Conservation (phyloP, 2,797 vertebrate genomes). For the Acipenser transmontanus region DNA sequence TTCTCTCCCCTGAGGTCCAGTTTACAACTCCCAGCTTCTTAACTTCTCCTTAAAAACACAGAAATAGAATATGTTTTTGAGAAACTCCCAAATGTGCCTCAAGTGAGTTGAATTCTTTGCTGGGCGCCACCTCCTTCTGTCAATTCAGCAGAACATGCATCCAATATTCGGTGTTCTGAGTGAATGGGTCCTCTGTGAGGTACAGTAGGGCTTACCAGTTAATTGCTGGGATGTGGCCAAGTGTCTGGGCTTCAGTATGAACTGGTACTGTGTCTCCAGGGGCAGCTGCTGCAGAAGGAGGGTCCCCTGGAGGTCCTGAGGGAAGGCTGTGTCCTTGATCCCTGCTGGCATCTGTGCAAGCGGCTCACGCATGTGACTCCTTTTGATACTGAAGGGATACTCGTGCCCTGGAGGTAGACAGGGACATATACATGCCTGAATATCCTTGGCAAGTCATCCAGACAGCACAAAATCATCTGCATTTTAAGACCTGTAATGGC, state of each 20-base stretch:
- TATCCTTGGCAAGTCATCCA: too few relatives aligned
- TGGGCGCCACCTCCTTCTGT: too few relatives aligned
- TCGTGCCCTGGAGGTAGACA: constrained; percentile 74
- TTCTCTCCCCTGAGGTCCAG: too few relatives aligned
- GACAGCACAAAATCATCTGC: too few relatives aligned
- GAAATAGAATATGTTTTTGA: too few relatives aligned
- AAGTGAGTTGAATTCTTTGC: too few relatives aligned
- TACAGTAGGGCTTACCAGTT: constrained; percentile 54
- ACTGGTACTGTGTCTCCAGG: constrained; percentile 85
- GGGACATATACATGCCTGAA: neutral
- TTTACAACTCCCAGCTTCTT: too few relatives aligned
- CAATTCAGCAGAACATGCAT: too few relatives aligned
- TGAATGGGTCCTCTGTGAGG: constrained; percentile 11
- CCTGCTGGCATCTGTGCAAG: constrained; percentile 18
- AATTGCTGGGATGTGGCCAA: constrained; percentile 55
- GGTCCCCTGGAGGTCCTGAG: constrained; percentile 63
- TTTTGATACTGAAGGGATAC: constrained; percentile 91
- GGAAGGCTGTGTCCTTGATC: constrained; percentile 51
- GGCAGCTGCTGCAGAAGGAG: constrained; percentile 83
- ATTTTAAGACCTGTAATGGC: too few relatives aligned
- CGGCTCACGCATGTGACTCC: constrained; percentile 81
- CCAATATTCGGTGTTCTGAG: neutral
- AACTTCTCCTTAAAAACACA: too few relatives aligned
- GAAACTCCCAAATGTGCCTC: too few relatives aligned
- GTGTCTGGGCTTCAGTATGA: constrained; percentile 84